Base-by-base conservation (phyloP, 1,140 invertebrate species). In the Drosophila subobscura region DNA sequence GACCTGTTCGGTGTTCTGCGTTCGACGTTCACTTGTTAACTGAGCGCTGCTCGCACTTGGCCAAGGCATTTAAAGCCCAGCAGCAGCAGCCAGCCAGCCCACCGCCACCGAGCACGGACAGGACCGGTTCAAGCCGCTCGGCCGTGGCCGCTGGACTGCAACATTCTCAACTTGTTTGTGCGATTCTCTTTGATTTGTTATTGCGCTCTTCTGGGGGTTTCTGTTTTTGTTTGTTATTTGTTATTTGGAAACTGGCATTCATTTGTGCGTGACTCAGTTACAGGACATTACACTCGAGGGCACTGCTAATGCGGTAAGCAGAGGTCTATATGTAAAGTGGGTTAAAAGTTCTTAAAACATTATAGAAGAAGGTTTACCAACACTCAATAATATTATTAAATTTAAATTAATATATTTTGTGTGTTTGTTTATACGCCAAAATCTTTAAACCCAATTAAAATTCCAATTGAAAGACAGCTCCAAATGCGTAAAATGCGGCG, bases 51-150 rank as follows among this genome's bases (percentile, higher is more conserved):
- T 78, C 73, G 41, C 42, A 54, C 44, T 71, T 54, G 44, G 60
- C 55, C 50, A 68, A 64, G 41, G 70, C 78, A 78, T 86, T 81
- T 86, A 88, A 86, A 81, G 78, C 83, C 61, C 63, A 60, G 53
- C 53, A 54, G 47, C 66, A 41, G 42, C 56, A 2, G 58, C 51
- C 41, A 2, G 58, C 51, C 41, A 23, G 5, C 42, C 29, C 54
- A 44, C 40, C 41, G 55, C 46, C 23, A 61, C 58, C 49, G 58
- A 8, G 33, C 33, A 12, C 33, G 10, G 10, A 10, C 83, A 88
- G 81, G 81, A 86, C 83, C 81, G 80, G 80, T 84, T 84, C 80
- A 80, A 55, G 23, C 37, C 45, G n/a, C 41, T 25, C 10, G 33
- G 10, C 10, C 33, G n/a, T 29, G 46, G 41, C 27, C 33, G 44